These are phyloP conservation scores for Spea multiplicata DNA, from an alignment of 2,113 vertebrate species.

Conservation along the genomic window DNA sequence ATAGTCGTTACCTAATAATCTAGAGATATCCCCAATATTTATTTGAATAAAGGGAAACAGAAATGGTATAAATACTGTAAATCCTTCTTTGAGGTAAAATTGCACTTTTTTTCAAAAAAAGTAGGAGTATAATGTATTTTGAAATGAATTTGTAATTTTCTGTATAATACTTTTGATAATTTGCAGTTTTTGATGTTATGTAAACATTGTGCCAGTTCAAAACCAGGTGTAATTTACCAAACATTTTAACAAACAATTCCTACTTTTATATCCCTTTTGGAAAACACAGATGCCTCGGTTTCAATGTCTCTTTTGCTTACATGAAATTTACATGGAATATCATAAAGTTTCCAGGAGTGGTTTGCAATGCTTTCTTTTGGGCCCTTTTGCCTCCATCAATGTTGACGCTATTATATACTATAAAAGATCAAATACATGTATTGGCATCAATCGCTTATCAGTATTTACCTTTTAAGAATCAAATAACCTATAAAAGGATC, in stretches of 20 bases:
- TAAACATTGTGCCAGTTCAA: slow-evolving; percentile 90
- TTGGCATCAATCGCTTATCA: neutral
- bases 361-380: slow-evolving; percentile 14
- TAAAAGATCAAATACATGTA: neutral
- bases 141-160: slow-evolving; percentile 91
- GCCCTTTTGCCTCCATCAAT: slow-evolving; percentile 13
- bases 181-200: slow-evolving; percentile 95
- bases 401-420: slow-evolving; percentile 7
- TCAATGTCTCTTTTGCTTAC: slow-evolving; percentile 30
- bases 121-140: slow-evolving; percentile 94
- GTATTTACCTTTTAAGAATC: neutral
- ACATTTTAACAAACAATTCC: slow-evolving; percentile 88
- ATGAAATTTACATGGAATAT: slow-evolving; percentile 15
- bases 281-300: slow-evolving; percentile 39
- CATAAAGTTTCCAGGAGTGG: slow-evolving; percentile 22
- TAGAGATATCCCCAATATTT: slow-evolving; percentile 51
- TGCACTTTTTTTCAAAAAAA: slow-evolving; percentile 75
- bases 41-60: slow-evolving; percentile 43
- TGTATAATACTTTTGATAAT: slow-evolving; percentile 97
- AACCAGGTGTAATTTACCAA: slow-evolving; percentile 82
- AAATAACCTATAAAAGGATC: neutral
- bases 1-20: slow-evolving; percentile 51
- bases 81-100: slow-evolving; percentile 70
- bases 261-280: slow-evolving; percentile 93
- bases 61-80: slow-evolving; percentile 54